phyloP scores from a whole-genome alignment of 2,113 vertebrate genomes.

The Rafetus swinhoei region DNA sequence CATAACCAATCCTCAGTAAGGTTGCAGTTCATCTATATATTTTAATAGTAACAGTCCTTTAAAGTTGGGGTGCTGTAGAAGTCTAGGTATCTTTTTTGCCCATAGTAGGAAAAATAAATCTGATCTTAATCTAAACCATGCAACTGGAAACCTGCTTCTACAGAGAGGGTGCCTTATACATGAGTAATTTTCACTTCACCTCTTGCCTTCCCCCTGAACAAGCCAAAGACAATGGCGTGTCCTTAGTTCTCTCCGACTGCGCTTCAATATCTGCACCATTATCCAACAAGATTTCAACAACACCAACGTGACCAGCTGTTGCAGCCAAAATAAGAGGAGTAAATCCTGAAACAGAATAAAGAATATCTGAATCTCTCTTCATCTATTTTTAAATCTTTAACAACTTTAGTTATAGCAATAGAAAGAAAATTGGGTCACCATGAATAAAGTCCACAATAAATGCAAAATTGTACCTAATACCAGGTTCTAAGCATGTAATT shows the following conservation, averaged over 20 bases:
- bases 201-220: constrained; percentile 98
- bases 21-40: fast-evolving
- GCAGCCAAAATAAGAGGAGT: constrained; percentile 98
- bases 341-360: constrained; percentile 85
- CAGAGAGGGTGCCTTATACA: background rate
- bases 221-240: constrained; percentile 97
- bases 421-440: background rate
- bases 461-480: fast-evolving
- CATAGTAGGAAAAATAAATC: background rate
- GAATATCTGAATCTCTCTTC: background rate
- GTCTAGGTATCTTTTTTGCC: background rate
- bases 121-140: fast-evolving
- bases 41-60: background rate
- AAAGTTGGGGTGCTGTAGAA: background rate
- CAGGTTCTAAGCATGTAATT: fast-evolving
- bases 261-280: constrained; percentile 99
- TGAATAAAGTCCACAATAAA: fast-evolving
- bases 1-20: fast-evolving
- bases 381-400: background rate
- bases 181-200: constrained; percentile 74
- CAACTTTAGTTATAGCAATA: fast-evolving
- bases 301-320: constrained; percentile 96
- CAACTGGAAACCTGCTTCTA: background rate
- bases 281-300: constrained; percentile 96
- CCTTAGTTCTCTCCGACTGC: constrained; percentile 99